Evolutionary conservation across 1,140 invertebrate species (phyloP).

Genomic region (Bombus breviceps): DNA sequence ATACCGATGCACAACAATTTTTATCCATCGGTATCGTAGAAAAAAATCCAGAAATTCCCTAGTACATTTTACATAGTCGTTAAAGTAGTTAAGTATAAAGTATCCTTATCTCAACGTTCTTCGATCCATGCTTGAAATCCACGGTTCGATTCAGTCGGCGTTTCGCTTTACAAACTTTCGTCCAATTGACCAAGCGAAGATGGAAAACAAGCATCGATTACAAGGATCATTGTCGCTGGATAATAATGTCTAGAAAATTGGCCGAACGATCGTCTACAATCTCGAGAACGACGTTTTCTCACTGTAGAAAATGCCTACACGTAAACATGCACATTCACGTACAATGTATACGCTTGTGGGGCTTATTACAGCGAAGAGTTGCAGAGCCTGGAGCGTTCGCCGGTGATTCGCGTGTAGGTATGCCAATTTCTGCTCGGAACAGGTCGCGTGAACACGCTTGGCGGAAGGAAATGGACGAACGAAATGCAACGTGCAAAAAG

Average conservation of each 20-base stretch:
- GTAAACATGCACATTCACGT: background rate
- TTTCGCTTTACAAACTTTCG: background rate
- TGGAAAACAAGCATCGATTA: too few species aligned
- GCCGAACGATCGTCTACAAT: background rate
- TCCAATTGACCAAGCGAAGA: background rate
- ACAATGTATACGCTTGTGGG: constrained; percentile 20
- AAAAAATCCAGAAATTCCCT: background rate
- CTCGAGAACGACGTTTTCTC: background rate
- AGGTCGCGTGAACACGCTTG: background rate
- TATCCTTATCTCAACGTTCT: too few species aligned
- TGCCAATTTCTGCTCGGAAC: background rate
- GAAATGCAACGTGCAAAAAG: background rate
- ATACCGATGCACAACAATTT: background rate
- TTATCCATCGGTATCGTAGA: too few species aligned
- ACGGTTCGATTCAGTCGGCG: background rate
- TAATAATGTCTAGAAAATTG: constrained; percentile 37
- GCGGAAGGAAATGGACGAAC: background rate
- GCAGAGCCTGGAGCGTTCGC: background rate
- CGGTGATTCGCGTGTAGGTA: constrained; percentile 8
- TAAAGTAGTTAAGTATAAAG: too few species aligned
- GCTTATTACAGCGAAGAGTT: background rate
- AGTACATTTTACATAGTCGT: too few species aligned
- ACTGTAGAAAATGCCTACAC: background rate
- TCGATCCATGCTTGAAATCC: too few species aligned
- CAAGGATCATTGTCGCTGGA: constrained; percentile 13